Conservation (phyloP, 2,888 invertebrate species). For the Calliopum simillimum region DNA sequence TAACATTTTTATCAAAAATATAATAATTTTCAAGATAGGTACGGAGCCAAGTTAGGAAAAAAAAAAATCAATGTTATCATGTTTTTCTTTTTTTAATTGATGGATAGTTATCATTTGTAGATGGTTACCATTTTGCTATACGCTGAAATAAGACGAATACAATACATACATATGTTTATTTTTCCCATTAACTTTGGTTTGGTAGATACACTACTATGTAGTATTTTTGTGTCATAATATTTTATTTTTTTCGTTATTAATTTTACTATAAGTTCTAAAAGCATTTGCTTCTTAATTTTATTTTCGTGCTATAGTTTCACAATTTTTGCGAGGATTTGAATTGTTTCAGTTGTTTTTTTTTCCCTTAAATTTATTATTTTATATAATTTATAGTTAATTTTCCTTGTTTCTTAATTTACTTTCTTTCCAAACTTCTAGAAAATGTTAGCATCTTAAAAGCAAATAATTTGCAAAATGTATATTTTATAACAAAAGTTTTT, state of each 20-base stretch:
- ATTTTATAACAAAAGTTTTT: neutral
- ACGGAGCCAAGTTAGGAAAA: no score
- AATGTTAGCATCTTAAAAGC: neutral
- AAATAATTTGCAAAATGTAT: constrained; percentile 33
- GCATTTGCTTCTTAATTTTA: constrained; percentile 26
- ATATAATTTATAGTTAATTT: no score
- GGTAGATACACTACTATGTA: neutral
- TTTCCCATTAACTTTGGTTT: neutral
- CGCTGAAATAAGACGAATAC: no score
- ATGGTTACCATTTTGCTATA: no score
- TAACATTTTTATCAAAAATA: no score
- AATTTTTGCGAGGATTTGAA: constrained; percentile 31
- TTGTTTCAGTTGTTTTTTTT: constrained; percentile 23
- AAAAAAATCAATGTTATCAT: no score
- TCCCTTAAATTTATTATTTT: neutral
- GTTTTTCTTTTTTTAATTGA: no score
- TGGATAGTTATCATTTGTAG: no score
- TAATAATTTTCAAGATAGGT: no score
- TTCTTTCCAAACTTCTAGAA: no score
- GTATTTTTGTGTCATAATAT: constrained; percentile 15
- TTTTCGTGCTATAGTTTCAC: constrained; percentile 19
- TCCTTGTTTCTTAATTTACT: no score
- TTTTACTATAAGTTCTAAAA: constrained; percentile 1
- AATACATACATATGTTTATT: no score
- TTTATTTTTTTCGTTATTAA: constrained; percentile 24